Conservation (phyloP, 2,113 vertebrate genomes). For the Dicerorhinus sumatrensis region DNA sequence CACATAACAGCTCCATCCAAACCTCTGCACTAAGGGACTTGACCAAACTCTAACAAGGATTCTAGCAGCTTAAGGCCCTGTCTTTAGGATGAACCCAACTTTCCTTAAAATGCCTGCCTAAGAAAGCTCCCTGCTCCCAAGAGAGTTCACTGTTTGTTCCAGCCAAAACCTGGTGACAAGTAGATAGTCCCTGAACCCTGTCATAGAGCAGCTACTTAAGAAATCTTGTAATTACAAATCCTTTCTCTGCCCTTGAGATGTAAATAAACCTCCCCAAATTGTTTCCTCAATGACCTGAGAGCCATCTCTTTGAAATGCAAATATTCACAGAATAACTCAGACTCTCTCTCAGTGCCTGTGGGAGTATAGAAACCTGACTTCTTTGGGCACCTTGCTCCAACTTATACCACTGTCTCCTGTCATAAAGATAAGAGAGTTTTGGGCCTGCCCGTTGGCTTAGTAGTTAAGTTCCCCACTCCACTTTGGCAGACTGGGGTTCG, state of each 20-base stretch:
- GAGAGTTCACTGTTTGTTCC: background rate
- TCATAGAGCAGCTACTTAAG: background rate
- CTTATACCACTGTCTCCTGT: background rate
- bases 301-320: background rate
- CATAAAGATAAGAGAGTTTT: background rate
- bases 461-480: too few species aligned
- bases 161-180: background rate
- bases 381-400: rapidly evolving
- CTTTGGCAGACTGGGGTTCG: too few species aligned
- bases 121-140: background rate
- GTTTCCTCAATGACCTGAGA: background rate
- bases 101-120: too few species aligned
- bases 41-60: too few species aligned
- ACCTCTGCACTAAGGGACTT: background rate
- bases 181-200: background rate
- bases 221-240: background rate
- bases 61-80: background rate
- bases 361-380: rapidly evolving
- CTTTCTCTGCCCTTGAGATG: background rate
- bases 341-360: too few species aligned
- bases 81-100: rapidly evolving
- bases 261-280: background rate
- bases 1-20: rapidly evolving
- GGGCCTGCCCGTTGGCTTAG: too few species aligned
- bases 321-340: too few species aligned